Evolutionary conservation across 2,113 vertebrate species (phyloP).

Genomic region (Scartelaos histophorus): DNA sequence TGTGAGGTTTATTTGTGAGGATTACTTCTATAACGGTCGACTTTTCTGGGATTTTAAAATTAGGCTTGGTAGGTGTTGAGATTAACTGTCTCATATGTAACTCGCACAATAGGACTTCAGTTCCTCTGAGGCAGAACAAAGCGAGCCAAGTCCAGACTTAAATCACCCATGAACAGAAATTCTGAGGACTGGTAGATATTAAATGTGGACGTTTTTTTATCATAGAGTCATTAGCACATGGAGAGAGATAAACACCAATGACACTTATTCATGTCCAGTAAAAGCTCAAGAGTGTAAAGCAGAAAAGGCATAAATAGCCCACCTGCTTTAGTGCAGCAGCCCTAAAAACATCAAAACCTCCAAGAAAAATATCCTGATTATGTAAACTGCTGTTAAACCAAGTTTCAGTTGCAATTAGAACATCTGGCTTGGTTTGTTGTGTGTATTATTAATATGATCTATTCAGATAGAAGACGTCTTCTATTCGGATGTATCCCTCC

Average conservation of each 20-base stretch:
- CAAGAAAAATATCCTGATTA: too few relatives aligned
- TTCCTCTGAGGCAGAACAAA: neutral
- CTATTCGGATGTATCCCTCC: neutral
- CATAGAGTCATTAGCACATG: neutral
- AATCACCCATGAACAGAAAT: neutral
- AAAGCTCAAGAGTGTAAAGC: neutral
- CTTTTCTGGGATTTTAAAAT: neutral
- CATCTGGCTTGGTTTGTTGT: too few relatives aligned
- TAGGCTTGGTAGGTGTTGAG: neutral
- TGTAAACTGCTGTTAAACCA: too few relatives aligned
- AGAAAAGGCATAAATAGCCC: neutral
- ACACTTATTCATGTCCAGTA: neutral
- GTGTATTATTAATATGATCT: too few relatives aligned
- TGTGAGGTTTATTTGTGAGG: neutral
- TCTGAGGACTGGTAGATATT: neutral
- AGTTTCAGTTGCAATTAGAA: too few relatives aligned
- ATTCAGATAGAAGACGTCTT: neutral
- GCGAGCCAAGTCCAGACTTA: neutral
- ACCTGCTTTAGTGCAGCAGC: neutral
- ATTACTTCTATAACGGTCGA: neutral
- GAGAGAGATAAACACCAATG: neutral
- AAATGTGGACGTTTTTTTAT: neutral
- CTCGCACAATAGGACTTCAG: neutral
- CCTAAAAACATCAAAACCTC: neutral
- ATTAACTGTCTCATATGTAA: neutral